Evolutionary conservation across 1,140 invertebrate genomes (phyloP), one percentile per base, ranked within the genome.

Genomic region (Drosophila jambulina): DNA sequence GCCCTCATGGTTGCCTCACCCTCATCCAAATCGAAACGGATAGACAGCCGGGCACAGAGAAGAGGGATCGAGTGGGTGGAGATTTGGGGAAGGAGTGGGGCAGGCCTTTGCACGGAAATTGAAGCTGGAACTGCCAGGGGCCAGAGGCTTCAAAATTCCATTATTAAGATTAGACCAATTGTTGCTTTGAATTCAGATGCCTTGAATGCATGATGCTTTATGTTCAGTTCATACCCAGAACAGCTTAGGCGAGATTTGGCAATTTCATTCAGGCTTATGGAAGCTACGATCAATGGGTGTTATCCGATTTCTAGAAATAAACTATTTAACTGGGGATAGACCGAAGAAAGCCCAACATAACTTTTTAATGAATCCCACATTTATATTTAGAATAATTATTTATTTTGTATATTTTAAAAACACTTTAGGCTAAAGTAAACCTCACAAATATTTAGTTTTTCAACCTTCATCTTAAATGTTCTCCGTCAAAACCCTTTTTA

Each of bases 101-200:
- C 19, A n/a, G n/a, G 19, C 58, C 9, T 25, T 38, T 23, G 34
- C 34, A 49, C 32, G 70, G 38, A 53, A 57, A 69, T 53, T 78
- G 75, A 54, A 62, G 67, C 74, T 56, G 57, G 12, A 19, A 38
- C 49, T 62, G 75, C 64, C 75, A 49, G 53, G 40, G 49, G 75
- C 43, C 58, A 61, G 42, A 19, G 57, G 48, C 67, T 59, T 68
- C 49, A 54, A 70, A 80, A 85, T 86, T 78, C 82, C 82, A 82
- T 85, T 85, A 86, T 86, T 75, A 63, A 69, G 78, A 85, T 85
- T 85, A 85, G 69, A 81, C 69, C 82, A 75, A 75, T 86, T 86
- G 82, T 71, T 78, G 64, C 51, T 53, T 58, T 58, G 65, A 58
- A 58, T 34, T 27, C 49, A 29, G 38, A 38, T 23, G 27, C 60